Evolutionary conservation across 2,113 vertebrate species (phyloP).

Genomic region (Vireo altiloquus): DNA sequence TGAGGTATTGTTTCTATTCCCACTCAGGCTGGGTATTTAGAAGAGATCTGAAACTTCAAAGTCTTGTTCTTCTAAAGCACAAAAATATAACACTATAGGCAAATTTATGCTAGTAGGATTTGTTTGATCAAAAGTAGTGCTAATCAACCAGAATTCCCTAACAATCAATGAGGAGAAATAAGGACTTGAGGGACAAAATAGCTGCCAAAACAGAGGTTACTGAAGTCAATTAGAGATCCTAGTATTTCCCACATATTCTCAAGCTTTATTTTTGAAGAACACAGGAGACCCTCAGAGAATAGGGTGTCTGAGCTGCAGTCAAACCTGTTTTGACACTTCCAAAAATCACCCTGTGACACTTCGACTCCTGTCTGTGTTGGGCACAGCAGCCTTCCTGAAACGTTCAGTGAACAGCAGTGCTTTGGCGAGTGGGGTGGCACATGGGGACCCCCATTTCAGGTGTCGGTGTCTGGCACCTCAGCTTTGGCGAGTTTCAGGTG

Average conservation of each 20-base stretch:
- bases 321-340: background rate
- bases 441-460: background rate
- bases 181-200: background rate
- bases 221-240: background rate
- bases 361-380: background rate
- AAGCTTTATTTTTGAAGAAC: background rate
- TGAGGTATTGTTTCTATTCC: background rate
- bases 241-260: background rate
- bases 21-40: background rate
- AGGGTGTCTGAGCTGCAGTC: background rate
- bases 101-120: background rate
- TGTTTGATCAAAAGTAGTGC: background rate
- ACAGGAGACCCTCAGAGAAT: background rate
- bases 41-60: background rate
- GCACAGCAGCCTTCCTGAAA: background rate
- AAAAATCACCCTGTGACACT: background rate
- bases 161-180: background rate
- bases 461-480: fast-evolving
- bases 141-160: background rate
- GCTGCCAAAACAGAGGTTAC: background rate
- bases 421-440: background rate
- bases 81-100: background rate
- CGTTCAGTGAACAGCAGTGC: background rate
- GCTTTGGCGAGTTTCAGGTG: background rate
- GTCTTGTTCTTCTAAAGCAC: background rate